These are phyloP conservation scores for Callopanchax toddi DNA, from an alignment of 2,113 vertebrate species.

Conservation along the genomic window DNA sequence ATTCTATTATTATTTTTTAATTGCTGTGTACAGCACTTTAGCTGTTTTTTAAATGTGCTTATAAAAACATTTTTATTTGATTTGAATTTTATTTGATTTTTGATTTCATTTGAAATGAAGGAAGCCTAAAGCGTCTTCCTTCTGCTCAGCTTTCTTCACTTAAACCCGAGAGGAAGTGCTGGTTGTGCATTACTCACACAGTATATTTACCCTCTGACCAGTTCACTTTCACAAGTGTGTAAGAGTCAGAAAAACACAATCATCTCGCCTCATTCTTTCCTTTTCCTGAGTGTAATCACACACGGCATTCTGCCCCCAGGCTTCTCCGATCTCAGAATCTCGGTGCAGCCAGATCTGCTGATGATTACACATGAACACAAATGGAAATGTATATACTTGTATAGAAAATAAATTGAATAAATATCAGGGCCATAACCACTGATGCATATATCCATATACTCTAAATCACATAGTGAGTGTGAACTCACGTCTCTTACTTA, in stretches of 20 bases:
- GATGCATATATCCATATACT: not conserved
- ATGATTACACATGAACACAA: slow-evolving; percentile 1
- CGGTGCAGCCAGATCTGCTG: not conserved
- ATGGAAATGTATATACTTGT: slow-evolving; percentile 11
- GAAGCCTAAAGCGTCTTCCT: slow-evolving; percentile 3
- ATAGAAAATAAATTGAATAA: slow-evolving; percentile 7
- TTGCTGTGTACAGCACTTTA: no score
- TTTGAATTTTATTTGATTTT: no score
- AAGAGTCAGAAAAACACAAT: slow-evolving; percentile 20
- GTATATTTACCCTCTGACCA: slow-evolving; percentile 62
- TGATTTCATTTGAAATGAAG: no score
- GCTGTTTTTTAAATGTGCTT: no score
- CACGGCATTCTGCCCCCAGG: not conserved
- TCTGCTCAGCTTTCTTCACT: slow-evolving; percentile 2
- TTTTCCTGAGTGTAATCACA: slow-evolving; percentile 36
- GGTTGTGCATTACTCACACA: slow-evolving; percentile 33
- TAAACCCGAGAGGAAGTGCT: slow-evolving; percentile 36
- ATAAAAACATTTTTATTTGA: no score
- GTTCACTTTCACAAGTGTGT: slow-evolving; percentile 17
- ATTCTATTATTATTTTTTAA: no score
- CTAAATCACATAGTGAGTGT: slow-evolving; percentile 17
- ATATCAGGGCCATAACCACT: not conserved
- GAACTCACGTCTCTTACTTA: slow-evolving; percentile 22
- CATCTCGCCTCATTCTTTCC: slow-evolving; percentile 14
- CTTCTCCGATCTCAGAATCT: slow-evolving; percentile 1